Conservation (phyloP, 2,888 invertebrate species). For the Malachius bipustulatus region DNA sequence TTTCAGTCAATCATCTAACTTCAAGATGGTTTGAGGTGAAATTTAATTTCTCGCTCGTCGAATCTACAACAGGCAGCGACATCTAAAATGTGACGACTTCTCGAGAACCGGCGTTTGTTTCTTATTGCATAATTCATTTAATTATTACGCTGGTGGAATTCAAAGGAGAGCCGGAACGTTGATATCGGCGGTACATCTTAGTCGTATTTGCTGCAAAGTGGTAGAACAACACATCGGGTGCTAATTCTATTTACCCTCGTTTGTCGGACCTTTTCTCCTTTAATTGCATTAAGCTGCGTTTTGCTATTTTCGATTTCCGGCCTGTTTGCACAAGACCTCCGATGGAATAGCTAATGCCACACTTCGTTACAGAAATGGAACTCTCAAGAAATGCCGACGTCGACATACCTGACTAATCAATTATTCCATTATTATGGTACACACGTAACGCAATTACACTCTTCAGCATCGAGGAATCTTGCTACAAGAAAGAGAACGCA, state of each 20-base stretch:
- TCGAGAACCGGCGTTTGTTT: conserved; percentile 26
- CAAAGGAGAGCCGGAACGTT: conserved; percentile 22
- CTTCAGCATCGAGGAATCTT: no score
- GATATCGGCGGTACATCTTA: conserved; percentile 17
- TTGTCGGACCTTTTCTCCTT: conserved; percentile 30
- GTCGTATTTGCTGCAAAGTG: conserved; percentile 23
- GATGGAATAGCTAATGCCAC: no score
- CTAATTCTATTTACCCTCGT: conserved; percentile 38
- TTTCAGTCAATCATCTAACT: conserved; percentile 39
- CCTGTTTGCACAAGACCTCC: no score
- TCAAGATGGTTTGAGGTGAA: conserved; percentile 35
- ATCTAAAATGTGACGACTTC: conserved; percentile 20
- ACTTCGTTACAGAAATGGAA: no score
- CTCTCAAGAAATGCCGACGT: no score
- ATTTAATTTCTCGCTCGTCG: conserved; percentile 36
- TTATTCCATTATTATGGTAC: no score
- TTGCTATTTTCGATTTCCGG: no score
- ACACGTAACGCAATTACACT: no score
- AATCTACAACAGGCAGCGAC: conserved; percentile 23
- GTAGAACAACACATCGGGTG: conserved; percentile 35
- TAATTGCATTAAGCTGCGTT: conserved; percentile 30
- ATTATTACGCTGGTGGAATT: conserved; percentile 28
- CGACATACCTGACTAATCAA: no score
- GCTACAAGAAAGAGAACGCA: no score
- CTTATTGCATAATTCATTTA: conserved; percentile 34